Conservation (phyloP, 2,113 vertebrate species). For the Nycticebus coucang region DNA sequence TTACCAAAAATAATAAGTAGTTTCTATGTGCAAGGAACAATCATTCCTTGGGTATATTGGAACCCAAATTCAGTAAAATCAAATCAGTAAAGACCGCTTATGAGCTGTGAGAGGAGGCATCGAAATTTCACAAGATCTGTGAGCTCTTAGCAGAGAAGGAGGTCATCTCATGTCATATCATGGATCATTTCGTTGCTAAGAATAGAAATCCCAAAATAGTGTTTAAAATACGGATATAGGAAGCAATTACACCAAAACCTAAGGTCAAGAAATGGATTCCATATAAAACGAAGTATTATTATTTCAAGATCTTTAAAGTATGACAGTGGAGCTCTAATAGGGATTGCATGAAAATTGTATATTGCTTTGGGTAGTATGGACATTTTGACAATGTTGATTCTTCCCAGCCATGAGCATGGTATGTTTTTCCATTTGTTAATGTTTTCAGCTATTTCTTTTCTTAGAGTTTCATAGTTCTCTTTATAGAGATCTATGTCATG, state of each 20-base stretch:
- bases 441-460: too few relatives aligned
- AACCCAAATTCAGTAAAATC: background rate
- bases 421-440: too few relatives aligned
- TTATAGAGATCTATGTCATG: too few relatives aligned
- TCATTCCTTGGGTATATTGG: background rate
- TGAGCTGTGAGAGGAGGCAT: background rate
- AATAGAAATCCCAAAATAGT: background rate
- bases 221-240: background rate
- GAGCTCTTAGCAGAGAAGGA: background rate
- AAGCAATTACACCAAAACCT: background rate
- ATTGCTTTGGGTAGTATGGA: too few relatives aligned
- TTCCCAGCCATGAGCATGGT: too few relatives aligned
- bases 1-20: background rate
- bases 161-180: background rate
- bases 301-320: too few relatives aligned
- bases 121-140: background rate
- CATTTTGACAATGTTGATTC: too few relatives aligned
- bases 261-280: background rate
- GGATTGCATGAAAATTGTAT: too few relatives aligned
- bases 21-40: background rate
- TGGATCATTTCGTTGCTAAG: background rate
- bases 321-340: too few relatives aligned
- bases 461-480: too few relatives aligned
- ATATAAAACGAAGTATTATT: too few relatives aligned
- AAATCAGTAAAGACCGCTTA: background rate